phyloP scores from a whole-genome alignment of 1,140 invertebrate genomes.

The Pachyrhynchus sulphureomaculatus region DNA sequence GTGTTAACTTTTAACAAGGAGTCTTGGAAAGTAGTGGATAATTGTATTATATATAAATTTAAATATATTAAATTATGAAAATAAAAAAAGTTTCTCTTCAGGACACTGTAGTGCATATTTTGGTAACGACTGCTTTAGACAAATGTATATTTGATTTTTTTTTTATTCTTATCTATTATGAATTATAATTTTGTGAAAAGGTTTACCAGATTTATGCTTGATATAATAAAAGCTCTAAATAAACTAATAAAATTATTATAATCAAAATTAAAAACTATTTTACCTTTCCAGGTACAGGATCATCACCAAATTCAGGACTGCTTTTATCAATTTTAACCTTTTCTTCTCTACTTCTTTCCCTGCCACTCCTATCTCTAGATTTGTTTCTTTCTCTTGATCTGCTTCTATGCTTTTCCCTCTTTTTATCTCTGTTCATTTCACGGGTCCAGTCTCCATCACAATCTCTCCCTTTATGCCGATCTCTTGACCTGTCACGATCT shows the following conservation, averaged over 20 bases:
- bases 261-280: slow-evolving; percentile 3
- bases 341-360: slow-evolving; percentile 47
- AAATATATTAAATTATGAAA: no score
- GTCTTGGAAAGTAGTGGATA: no score
- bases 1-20: no score
- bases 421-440: slow-evolving; percentile 42
- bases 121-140: no score
- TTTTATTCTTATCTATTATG: no score
- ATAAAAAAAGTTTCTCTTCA: no score
- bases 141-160: no score
- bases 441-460: slow-evolving; percentile 38
- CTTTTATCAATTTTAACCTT: slow-evolving; percentile 52
- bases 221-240: no score
- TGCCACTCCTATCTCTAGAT: slow-evolving; percentile 47
- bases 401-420: slow-evolving; percentile 41
- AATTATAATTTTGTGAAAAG: no score
- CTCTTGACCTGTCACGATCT: slow-evolving; percentile 14
- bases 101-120: no score
- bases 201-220: no score
- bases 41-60: no score
- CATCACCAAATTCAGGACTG: slow-evolving; percentile 61
- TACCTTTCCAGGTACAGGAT: slow-evolving; percentile 65
- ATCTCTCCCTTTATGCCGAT: slow-evolving; percentile 40
- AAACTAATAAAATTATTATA: neutral
- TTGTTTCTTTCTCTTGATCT: slow-evolving; percentile 45